Percentiles rank a stretch among this genome's conserved stretches.
Conservation (phyloP, 2,888 invertebrate genomes). For the Cephus pulcher region DNA sequence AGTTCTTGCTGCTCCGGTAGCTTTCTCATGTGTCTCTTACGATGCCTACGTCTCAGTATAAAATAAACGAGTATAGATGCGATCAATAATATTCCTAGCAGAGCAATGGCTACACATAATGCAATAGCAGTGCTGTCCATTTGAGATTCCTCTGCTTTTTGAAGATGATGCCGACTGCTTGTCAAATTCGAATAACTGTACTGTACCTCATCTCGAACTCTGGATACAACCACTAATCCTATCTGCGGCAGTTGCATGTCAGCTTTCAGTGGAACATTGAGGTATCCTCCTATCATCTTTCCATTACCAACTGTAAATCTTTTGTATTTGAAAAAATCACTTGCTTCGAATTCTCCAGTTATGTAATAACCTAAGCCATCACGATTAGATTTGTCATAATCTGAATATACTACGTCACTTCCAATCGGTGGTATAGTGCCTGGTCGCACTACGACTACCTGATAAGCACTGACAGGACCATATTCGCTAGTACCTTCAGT, state of each 20-base stretch:
- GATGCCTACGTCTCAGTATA: constrained; percentile 67
- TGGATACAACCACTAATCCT: constrained; percentile 67
- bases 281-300: constrained; percentile 78
- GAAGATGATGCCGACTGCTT: constrained; percentile 20
- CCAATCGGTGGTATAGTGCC: constrained; percentile 73
- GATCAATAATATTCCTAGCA: constrained; percentile 75
- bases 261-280: constrained; percentile 79
- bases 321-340: constrained; percentile 67
- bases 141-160: constrained; percentile 2
- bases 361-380: constrained; percentile 84
- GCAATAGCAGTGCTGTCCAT: constrained; percentile 52
- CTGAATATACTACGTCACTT: constrained; percentile 69
- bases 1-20: constrained; percentile 75
- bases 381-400: constrained; percentile 75
- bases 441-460: constrained; percentile 79
- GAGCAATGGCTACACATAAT: constrained; percentile 77
- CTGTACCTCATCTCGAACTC: constrained; percentile 62
- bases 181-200: constrained; percentile 56
- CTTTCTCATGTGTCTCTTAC: constrained; percentile 67
- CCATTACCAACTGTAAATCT: constrained; percentile 84
- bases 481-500: constrained; percentile 78
- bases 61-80: constrained; percentile 75
- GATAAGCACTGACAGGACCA: constrained; percentile 82
- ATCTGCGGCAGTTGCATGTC: constrained; percentile 57
- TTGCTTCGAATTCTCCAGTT: constrained; percentile 81